phyloP scores from a whole-genome alignment of 2,113 vertebrate species.

The Nesogale talazaci region DNA sequence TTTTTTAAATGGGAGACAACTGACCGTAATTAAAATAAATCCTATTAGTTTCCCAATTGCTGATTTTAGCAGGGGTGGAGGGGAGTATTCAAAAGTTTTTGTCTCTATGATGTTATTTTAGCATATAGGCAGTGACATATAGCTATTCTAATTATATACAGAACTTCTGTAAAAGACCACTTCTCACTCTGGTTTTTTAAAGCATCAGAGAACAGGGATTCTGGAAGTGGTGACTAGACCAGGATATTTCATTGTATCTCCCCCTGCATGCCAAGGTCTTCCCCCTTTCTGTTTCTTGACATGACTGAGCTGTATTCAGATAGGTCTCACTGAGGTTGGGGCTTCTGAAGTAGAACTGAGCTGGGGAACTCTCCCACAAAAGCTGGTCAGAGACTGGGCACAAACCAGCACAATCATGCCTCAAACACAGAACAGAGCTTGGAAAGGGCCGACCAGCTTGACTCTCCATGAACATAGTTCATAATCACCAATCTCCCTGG shows the following conservation, averaged over 20 bases:
- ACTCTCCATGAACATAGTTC: neutral
- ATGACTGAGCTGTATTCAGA: neutral
- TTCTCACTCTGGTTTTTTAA: neutral
- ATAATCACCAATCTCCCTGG: neutral
- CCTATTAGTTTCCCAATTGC: neutral
- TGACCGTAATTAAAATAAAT: neutral
- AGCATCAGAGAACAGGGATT: neutral
- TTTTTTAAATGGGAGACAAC: constrained; percentile 22
- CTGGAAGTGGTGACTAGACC: neutral
- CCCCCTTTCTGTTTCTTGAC: neutral
- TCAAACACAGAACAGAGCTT: neutral
- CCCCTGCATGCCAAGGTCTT: neutral
- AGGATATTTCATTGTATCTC: neutral
- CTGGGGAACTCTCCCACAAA: neutral
- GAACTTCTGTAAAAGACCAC: neutral
- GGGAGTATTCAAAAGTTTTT: neutral
- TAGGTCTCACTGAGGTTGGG: neutral
- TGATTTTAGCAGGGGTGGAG: constrained; percentile 22
- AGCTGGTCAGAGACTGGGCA: neutral
- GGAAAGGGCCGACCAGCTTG: neutral
- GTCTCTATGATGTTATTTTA: neutral
- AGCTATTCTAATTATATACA: neutral
- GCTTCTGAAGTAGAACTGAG: neutral
- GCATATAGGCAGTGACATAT: neutral
- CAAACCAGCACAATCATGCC: neutral